A percentile compares a stretch with the other conserved stretches of the same genome.
phyloP scores from a whole-genome alignment of 2,888 invertebrate genomes.

The Drosophila tanythrix region DNA sequence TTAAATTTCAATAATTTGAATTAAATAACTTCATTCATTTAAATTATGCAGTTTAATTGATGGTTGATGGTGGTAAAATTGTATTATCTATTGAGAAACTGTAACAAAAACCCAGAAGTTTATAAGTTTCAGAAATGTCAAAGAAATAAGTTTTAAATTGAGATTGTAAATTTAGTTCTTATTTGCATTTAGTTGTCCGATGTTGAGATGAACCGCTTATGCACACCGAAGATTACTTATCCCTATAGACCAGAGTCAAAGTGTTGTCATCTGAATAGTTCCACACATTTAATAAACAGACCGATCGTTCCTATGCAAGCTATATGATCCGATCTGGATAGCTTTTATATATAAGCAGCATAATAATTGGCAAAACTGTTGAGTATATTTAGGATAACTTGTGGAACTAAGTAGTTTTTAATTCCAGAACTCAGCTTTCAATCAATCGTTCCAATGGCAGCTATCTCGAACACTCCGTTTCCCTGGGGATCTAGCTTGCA shows the following conservation, averaged over 20 bases:
- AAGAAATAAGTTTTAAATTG: background rate
- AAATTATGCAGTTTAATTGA: too few relatives aligned
- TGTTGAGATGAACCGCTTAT: background rate
- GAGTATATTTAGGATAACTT: background rate
- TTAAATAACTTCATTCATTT: too few relatives aligned
- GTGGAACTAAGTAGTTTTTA: background rate
- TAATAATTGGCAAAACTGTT: fast-evolving
- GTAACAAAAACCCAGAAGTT: background rate
- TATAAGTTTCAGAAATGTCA: too few relatives aligned
- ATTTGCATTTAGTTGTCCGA: background rate
- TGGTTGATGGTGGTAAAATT: too few relatives aligned
- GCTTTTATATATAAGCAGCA: background rate
- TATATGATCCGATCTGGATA: background rate
- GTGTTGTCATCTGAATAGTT: background rate
- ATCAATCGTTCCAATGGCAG: fast-evolving
- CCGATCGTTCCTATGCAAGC: background rate
- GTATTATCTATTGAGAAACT: too few relatives aligned
- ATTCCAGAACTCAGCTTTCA: background rate
- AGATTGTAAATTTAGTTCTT: background rate
- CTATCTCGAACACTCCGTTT: background rate
- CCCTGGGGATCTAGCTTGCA: too few relatives aligned
- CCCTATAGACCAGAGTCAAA: background rate
- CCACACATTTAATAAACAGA: background rate
- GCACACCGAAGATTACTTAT: background rate
- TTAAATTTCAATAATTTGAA: too few relatives aligned